Percentiles rank a stretch among this genome's conserved stretches.
These are phyloP conservation scores for Crossaster papposus DNA, from an alignment of 53 echinoderm and acorn worm genomes.

Conservation along the genomic window DNA sequence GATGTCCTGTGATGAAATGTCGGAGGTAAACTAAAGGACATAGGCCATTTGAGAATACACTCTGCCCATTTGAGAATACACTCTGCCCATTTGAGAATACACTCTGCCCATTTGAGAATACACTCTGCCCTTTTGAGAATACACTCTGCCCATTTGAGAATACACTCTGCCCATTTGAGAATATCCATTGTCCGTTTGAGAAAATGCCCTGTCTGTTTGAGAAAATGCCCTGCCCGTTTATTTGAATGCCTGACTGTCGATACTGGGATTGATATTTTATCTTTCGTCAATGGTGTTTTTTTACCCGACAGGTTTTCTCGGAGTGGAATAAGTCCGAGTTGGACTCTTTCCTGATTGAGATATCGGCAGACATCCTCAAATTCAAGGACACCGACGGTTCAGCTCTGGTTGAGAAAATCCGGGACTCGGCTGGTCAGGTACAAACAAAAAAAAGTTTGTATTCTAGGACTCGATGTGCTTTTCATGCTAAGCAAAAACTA, in stretches of 20 bases:
- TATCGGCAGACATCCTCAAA: constrained; percentile 83
- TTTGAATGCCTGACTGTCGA: too few relatives aligned
- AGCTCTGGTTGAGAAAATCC: constrained; percentile 91
- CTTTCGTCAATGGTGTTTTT: neutral
- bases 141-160: too few relatives aligned
- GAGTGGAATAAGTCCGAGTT: constrained; percentile 97
- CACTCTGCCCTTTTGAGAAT: too few relatives aligned
- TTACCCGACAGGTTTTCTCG: constrained; percentile 72
- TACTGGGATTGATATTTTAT: neutral
- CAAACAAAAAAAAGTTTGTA: neutral
- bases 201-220: too few relatives aligned
- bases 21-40: constrained; percentile 55
- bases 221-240: too few relatives aligned
- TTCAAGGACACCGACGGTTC: constrained; percentile 83
- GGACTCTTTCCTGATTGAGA: constrained; percentile 97
- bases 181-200: too few relatives aligned
- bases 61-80: neutral
- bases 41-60: neutral
- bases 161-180: too few relatives aligned
- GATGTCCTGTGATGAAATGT: constrained; percentile 91
- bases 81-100: too few relatives aligned
- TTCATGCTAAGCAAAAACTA: too few relatives aligned
- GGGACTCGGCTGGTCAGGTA: constrained; percentile 93
- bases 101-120: too few relatives aligned
- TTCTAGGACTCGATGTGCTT: too few relatives aligned